phyloP scores from a whole-genome alignment of 2,113 vertebrate genomes.

The Charadrius vociferus region DNA sequence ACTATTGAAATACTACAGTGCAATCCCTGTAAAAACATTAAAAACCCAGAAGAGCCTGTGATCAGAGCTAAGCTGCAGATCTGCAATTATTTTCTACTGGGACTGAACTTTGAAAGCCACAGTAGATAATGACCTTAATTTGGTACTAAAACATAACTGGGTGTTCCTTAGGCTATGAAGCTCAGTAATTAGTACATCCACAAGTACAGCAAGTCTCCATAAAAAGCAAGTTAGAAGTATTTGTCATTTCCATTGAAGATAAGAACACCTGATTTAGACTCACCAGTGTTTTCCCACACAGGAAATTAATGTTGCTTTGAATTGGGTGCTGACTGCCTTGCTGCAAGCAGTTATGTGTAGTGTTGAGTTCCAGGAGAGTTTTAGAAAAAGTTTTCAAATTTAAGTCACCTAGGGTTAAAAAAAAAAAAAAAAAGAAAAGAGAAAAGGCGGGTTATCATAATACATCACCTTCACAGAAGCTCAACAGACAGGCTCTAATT shows the following conservation, averaged over 20 bases:
- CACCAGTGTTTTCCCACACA: constrained; percentile 94
- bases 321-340: constrained; percentile 54
- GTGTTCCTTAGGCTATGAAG: not conserved
- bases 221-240: not conserved
- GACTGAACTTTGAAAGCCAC: not conserved
- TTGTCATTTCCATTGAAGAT: not conserved
- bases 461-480: not conserved
- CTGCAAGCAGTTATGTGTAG: constrained; percentile 61
- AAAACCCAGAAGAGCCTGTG: not conserved
- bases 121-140: not conserved
- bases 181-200: not conserved
- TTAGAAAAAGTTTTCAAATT: constrained; percentile 58
- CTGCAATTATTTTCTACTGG: not conserved
- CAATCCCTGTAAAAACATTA: not conserved
- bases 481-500: not conserved
- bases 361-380: constrained; percentile 83
- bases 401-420: constrained; percentile 77
- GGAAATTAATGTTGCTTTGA: constrained; percentile 90
- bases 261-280: constrained; percentile 37
- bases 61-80: not conserved
- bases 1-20: not conserved
- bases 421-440: not conserved
- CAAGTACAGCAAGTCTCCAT: not conserved
- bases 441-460: not conserved
- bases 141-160: not conserved